Evolutionary conservation across 2,113 vertebrate genomes (phyloP).

Genomic region (Oostethus manadensis): DNA sequence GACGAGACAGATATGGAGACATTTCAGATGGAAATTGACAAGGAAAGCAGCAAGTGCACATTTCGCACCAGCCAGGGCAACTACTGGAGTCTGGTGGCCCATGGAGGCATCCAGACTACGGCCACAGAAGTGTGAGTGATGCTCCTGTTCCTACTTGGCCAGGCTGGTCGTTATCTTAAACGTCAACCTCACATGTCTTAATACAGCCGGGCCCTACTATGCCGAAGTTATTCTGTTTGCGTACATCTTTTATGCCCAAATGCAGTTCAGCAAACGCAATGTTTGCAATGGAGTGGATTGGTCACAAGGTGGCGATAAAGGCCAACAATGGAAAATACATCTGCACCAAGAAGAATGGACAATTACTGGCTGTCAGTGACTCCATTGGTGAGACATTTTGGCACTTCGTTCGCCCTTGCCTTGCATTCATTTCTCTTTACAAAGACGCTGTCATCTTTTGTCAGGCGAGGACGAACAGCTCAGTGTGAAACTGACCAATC

Average conservation of each 20-base stretch:
- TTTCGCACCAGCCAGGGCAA: slow-evolving; percentile 85
- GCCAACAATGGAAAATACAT: slow-evolving; percentile 91
- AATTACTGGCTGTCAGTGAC: slow-evolving; percentile 85
- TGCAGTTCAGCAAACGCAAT: slow-evolving; percentile 81
- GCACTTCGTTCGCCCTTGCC: not conserved
- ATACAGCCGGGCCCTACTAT: not conserved
- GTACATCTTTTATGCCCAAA: not conserved
- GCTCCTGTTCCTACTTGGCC: not conserved
- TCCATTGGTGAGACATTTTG: slow-evolving; percentile 69
- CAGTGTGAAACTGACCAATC: slow-evolving; percentile 88
- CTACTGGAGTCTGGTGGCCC: slow-evolving; percentile 90
- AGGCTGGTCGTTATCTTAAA: not conserved
- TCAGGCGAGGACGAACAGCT: slow-evolving; percentile 88
- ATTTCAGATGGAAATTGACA: slow-evolving; percentile 94
- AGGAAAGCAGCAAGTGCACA: slow-evolving; percentile 83
- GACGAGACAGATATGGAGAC: slow-evolving; percentile 93
- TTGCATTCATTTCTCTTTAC: not conserved
- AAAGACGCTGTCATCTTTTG: not conserved
- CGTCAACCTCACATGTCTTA: not conserved
- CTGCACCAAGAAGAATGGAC: slow-evolving; percentile 93
- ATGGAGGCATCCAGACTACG: slow-evolving; percentile 87
- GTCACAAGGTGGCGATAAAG: slow-evolving; percentile 82
- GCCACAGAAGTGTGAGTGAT: slow-evolving; percentile 83
- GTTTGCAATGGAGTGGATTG: slow-evolving; percentile 92
- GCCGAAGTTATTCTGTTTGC: not conserved